These are phyloP conservation scores for Amphiprion percula DNA, from an alignment of 2,113 vertebrate species.

Conservation along the genomic window DNA sequence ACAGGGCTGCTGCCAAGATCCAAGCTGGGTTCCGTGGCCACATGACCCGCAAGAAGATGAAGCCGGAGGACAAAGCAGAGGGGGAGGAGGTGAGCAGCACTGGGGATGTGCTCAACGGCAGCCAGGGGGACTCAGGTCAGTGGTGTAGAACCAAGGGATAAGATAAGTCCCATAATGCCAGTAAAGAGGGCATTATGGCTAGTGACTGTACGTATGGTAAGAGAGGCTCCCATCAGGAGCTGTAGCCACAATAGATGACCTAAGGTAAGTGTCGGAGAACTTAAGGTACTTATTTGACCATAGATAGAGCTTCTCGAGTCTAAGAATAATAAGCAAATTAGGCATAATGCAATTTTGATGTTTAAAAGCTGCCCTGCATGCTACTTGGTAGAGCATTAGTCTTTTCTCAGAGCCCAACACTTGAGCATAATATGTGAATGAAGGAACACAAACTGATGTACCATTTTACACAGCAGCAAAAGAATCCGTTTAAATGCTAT, in stretches of 20 bases:
- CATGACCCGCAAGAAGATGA: slow-evolving; percentile 99
- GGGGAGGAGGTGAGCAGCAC: slow-evolving; percentile 92
- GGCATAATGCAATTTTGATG: not conserved
- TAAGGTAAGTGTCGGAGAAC: slow-evolving; percentile 53
- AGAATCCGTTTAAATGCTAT: slow-evolving; percentile 49
- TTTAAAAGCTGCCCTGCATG: slow-evolving; percentile 4
- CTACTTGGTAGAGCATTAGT: not conserved
- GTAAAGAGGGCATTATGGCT: slow-evolving; percentile 46
- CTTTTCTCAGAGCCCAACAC: not conserved
- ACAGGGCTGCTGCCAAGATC: slow-evolving; percentile 97
- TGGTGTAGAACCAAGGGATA: slow-evolving; percentile 58
- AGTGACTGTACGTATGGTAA: slow-evolving; percentile 38
- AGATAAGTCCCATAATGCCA: slow-evolving; percentile 50
- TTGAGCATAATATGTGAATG: slow-evolving; percentile 6
- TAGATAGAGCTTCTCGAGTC: not conserved
- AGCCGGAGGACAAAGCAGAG: slow-evolving; percentile 90
- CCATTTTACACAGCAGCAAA: slow-evolving; percentile 18
- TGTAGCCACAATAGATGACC: slow-evolving; percentile 3
- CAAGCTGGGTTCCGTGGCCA: slow-evolving; percentile 98
- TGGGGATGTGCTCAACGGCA: slow-evolving; percentile 81
- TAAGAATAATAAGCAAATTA: not conserved
- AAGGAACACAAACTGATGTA: slow-evolving; percentile 15
- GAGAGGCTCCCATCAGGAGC: slow-evolving; percentile 20
- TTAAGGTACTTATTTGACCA: not conserved
- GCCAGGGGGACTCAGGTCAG: slow-evolving; percentile 78